Conservation (phyloP, 2,888 invertebrate genomes). For the Aporophyla nigra region DNA sequence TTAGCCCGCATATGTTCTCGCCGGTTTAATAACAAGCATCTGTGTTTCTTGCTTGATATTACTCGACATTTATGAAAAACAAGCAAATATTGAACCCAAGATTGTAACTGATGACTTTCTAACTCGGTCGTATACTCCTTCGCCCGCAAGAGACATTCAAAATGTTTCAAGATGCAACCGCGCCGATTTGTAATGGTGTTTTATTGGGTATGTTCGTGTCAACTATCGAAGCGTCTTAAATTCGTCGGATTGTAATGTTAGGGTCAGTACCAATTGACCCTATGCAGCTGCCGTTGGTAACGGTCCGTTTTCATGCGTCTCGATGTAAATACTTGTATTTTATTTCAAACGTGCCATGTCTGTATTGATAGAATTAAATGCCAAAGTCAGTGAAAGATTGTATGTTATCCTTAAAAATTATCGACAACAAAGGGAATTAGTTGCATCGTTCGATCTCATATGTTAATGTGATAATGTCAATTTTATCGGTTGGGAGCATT, state of each 20-base stretch:
- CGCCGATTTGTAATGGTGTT: constrained; percentile 70
- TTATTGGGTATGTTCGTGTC: constrained; percentile 43
- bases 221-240: constrained; percentile 65
- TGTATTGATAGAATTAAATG: constrained; percentile 43
- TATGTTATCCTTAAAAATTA: constrained; percentile 11
- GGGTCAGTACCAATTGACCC: constrained; percentile 89
- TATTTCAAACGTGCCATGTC: constrained; percentile 50
- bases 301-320: constrained; percentile 80
- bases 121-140: constrained; percentile 68
- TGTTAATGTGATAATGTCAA: background rate
- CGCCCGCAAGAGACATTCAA: constrained; percentile 72
- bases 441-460: background rate
- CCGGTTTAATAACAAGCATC: constrained; percentile 79
- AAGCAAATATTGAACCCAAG: constrained; percentile 54
- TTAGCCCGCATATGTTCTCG: constrained; percentile 83
- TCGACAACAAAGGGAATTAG: constrained; percentile 2
- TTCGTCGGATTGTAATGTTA: constrained; percentile 80
- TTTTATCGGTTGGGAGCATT: background rate
- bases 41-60: constrained; percentile 71
- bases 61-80: constrained; percentile 56
- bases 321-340: constrained; percentile 75
- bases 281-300: constrained; percentile 83
- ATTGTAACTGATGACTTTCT: constrained; percentile 66
- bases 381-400: constrained; percentile 1
- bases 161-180: constrained; percentile 72